Conservation (phyloP, 2,888 invertebrate genomes). For the Pseudanteris insignis region DNA sequence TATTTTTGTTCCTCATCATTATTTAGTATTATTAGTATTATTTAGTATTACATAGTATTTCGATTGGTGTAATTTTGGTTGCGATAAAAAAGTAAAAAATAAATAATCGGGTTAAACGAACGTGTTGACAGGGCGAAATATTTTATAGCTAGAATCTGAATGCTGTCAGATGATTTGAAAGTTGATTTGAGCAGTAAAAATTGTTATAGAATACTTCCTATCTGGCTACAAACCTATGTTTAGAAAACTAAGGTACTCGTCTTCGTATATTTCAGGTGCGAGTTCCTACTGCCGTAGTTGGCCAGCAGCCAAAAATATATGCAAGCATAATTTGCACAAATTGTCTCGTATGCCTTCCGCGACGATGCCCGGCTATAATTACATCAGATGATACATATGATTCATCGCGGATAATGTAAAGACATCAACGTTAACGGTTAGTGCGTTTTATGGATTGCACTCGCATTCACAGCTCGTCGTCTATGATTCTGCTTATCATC, state of each 20-base stretch:
- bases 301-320: slow-evolving; percentile 56
- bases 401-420: slow-evolving; percentile 40
- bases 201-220: slow-evolving; percentile 13
- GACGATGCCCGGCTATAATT: slow-evolving; percentile 55
- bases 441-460: slow-evolving; percentile 38
- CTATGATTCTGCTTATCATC: slow-evolving; percentile 32
- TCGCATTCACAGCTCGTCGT: slow-evolving; percentile 18
- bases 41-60: too few relatives aligned
- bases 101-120: too few relatives aligned
- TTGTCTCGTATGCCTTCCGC: slow-evolving; percentile 53
- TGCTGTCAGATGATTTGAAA: too few relatives aligned
- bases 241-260: slow-evolving; percentile 55
- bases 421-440: slow-evolving; percentile 33
- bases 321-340: slow-evolving; percentile 54
- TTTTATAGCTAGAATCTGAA: too few relatives aligned
- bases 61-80: too few relatives aligned
- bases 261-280: slow-evolving; percentile 59
- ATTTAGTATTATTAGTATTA: too few relatives aligned
- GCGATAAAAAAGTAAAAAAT: too few relatives aligned
- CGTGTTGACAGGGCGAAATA: too few relatives aligned
- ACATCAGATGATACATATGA: slow-evolving; percentile 43
- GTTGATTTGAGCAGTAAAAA: slow-evolving; percentile 3
- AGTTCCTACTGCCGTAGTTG: slow-evolving; percentile 52
- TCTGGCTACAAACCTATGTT: slow-evolving; percentile 54
- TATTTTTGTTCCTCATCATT: too few relatives aligned